Evolutionary conservation across 2,888 invertebrate genomes (phyloP).

Genomic region (Allacma fusca): DNA sequence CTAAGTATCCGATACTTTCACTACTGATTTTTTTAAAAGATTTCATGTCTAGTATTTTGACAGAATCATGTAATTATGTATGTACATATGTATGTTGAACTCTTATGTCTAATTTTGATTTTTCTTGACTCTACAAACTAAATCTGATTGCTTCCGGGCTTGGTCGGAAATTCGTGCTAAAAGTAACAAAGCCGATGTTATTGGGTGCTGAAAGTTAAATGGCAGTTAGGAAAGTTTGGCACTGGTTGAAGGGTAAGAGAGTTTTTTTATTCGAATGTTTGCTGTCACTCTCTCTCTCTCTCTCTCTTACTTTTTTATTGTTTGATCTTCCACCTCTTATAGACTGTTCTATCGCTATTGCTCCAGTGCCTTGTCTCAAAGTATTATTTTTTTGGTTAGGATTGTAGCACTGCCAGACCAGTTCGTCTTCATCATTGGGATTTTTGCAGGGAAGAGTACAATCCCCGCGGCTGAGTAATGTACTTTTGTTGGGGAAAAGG

Average conservation of each 20-base stretch:
- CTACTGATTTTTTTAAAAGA: too few species aligned
- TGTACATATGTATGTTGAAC: too few species aligned
- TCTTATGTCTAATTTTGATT: too few species aligned
- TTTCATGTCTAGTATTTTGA: too few species aligned
- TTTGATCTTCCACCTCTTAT: slow-evolving; percentile 2
- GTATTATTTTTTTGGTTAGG: neutral
- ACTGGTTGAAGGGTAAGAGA: neutral
- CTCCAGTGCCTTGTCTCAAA: neutral
- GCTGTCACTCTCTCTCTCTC: neutral
- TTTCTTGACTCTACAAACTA: too few species aligned
- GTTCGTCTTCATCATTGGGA: neutral
- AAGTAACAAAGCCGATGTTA: too few species aligned
- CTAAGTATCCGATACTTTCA: too few species aligned
- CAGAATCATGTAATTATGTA: too few species aligned
- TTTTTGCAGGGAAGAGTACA: neutral
- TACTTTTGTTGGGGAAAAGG: slow-evolving; percentile 10
- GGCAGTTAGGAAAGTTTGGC: neutral
- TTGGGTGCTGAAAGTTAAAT: too few species aligned
- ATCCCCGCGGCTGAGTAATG: slow-evolving; percentile 9
- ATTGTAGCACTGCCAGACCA: neutral
- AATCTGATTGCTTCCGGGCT: too few species aligned
- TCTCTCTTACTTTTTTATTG: slow-evolving; percentile 2
- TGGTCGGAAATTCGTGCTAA: too few species aligned
- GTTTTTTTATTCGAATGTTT: slow-evolving; percentile 13
- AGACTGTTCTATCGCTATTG: neutral